phyloP scores from a whole-genome alignment of 2,888 invertebrate genomes.

The Kuschelorhynchus macadamiae region DNA sequence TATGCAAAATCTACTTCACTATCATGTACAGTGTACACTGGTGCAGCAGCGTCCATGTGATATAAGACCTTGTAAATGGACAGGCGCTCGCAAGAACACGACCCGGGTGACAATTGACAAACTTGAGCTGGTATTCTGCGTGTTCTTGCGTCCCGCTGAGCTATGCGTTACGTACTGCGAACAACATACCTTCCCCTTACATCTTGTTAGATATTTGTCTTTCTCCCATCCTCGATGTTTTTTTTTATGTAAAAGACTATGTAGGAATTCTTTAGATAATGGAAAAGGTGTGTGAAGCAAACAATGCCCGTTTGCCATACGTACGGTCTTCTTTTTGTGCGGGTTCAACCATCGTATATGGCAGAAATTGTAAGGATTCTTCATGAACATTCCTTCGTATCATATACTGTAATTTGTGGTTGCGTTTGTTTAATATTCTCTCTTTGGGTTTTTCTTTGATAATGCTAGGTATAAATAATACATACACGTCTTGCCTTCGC shows the following conservation, averaged over 20 bases:
- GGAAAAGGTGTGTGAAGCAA: conserved; percentile 65
- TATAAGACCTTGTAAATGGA: conserved; percentile 64
- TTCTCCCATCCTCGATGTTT: conserved; percentile 58
- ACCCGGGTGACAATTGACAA: conserved; percentile 69
- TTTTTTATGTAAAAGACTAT: conserved; percentile 59
- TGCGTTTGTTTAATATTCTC: conserved; percentile 52
- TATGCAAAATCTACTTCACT: conserved; percentile 21
- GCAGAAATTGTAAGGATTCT: conserved; percentile 51
- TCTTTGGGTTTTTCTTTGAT: conserved; percentile 47
- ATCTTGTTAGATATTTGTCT: conserved; percentile 68
- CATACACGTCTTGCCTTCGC: conserved; percentile 49
- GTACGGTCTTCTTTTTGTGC: conserved; percentile 45
- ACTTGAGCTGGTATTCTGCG: conserved; percentile 66
- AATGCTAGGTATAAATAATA: conserved; percentile 49
- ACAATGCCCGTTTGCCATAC: conserved; percentile 50
- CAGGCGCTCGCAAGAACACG: conserved; percentile 64
- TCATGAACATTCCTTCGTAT: conserved; percentile 46
- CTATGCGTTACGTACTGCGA: conserved; percentile 66
- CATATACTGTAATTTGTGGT: conserved; percentile 51
- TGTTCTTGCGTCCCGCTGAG: conserved; percentile 66
- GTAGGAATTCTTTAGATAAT: conserved; percentile 65
- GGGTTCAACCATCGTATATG: conserved; percentile 45
- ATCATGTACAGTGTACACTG: conserved; percentile 24
- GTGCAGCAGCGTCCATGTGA: conserved; percentile 55
- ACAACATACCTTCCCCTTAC: conserved; percentile 65